Evolutionary conservation across 1,140 invertebrate species (phyloP).

Genomic region (Zaprionus inermis): DNA sequence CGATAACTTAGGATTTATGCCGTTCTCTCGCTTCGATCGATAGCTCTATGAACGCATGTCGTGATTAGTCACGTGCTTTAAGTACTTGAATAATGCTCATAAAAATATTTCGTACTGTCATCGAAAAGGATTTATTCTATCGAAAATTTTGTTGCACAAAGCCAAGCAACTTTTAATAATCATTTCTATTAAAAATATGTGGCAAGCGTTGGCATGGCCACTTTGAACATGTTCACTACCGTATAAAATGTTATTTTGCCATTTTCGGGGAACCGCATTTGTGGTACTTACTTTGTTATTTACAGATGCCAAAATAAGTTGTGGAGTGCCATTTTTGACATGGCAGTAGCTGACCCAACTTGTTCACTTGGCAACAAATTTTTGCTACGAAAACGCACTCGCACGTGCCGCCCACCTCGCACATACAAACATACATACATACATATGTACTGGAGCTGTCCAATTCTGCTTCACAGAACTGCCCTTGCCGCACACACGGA

Average conservation of each 20-base stretch:
- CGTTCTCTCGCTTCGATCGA: not conserved
- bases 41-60: not conserved
- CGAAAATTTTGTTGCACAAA: too few relatives aligned
- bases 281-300: slow-evolving; percentile 24
- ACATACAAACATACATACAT: too few relatives aligned
- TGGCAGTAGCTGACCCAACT: slow-evolving; percentile 40
- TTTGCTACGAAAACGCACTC: slow-evolving; percentile 44
- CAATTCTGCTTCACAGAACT: slow-evolving; percentile 1
- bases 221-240: too few relatives aligned
- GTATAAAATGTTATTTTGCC: not conserved
- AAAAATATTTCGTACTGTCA: not conserved
- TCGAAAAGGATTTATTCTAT: too few relatives aligned
- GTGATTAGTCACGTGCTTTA: not conserved
- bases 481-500: slow-evolving; percentile 8
- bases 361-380: slow-evolving; percentile 61
- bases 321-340: slow-evolving; percentile 59
- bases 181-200: not conserved
- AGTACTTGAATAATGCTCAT: not conserved
- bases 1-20: not conserved
- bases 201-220: not conserved
- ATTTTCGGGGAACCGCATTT: not conserved
- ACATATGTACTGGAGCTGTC: slow-evolving; percentile 5
- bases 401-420: slow-evolving; percentile 26
- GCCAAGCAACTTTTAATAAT: not conserved
- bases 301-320: slow-evolving; percentile 41